Evolutionary conservation across 2,113 vertebrate genomes (phyloP), one percentile per base, ranked within the genome.

Genomic region (Lampris megalopsis): DNA sequence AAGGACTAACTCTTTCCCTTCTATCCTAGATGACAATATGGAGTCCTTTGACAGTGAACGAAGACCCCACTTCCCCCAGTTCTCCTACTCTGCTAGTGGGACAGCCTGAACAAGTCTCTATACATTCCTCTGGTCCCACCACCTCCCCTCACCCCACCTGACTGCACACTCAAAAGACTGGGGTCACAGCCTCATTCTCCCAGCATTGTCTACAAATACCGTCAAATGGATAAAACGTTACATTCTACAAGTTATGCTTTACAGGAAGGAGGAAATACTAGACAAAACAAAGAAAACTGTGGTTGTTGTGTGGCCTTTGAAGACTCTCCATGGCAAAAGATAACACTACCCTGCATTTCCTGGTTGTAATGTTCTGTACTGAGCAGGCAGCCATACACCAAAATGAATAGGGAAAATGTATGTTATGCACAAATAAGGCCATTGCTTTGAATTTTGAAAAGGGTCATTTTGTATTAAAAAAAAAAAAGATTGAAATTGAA

Each of bases 21-120:
- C 67, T 38, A 0, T 78, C 63, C 9, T 92, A 98, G 96, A 97
- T 73, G 97, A 97, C 93, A 96, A 88, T 90, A 96, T 98, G 97
- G 97, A 97, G 91, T 96, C 95, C 53, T 94, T 95, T 81, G 97
- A 98, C 91, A 98, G 96, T 0, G 97, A 97, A 86, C 94, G 96
- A 91, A 94, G 97, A 89, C 97, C 97, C 56, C 97, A 98, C 92
- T 98, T 98, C 90, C 97, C 97, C 58, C 96, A 99, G 94, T 99
- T 99, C 90, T 99, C 97, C 81, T 98, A 98, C 90, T 98, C 97
- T 3, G 97, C 97, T 90, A 98, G 97, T 71, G 97, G 97, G 91
- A 98, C 96, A 3, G 96, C 96, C 91, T 98, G 94, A 95, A 71
- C 78, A 80, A 96, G 95, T 41, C 93, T 95, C 77, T 82, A 57